Conservation (phyloP, 2,797 vertebrate species). For the Notolabrus celidotus region DNA sequence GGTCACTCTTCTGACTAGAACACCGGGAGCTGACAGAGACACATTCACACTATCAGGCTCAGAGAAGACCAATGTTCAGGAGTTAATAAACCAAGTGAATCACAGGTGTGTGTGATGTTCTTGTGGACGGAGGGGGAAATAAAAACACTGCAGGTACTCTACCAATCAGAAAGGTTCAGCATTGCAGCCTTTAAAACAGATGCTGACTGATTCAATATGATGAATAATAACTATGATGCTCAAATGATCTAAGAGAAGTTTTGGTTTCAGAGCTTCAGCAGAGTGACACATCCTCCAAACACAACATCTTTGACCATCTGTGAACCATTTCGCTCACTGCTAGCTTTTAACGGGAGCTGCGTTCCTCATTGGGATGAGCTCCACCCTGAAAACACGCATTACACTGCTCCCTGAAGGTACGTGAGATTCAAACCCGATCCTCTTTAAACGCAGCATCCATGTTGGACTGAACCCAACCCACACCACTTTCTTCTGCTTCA, state of each 20-base stretch:
- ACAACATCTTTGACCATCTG: constrained; percentile 31
- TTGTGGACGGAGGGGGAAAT: too few species aligned
- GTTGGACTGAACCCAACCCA: constrained; percentile 46
- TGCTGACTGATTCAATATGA: neutral
- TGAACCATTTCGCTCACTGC: constrained; percentile 38
- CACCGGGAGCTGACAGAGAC: too few species aligned
- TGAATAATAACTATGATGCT: neutral
- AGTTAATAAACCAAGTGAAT: too few species aligned
- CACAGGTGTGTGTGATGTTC: too few species aligned
- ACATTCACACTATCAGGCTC: too few species aligned
- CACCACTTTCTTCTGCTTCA: constrained; percentile 32
- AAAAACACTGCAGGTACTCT: too few species aligned
- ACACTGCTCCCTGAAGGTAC: constrained; percentile 46
- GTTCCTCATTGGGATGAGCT: constrained; percentile 24
- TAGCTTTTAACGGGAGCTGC: constrained; percentile 31
- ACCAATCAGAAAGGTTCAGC: too few species aligned
- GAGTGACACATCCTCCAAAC: constrained; percentile 18
- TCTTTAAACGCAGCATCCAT: constrained; percentile 34
- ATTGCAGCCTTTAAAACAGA: too few species aligned
- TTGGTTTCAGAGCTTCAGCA: neutral
- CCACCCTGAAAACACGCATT: constrained; percentile 23
- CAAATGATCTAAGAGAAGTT: neutral
- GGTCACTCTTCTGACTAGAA: too few species aligned
- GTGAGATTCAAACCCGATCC: constrained; percentile 26
- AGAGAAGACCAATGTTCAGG: too few species aligned